These are phyloP conservation scores for Hystrix brachyura DNA, from an alignment of 2,113 vertebrate species.

Conservation along the genomic window DNA sequence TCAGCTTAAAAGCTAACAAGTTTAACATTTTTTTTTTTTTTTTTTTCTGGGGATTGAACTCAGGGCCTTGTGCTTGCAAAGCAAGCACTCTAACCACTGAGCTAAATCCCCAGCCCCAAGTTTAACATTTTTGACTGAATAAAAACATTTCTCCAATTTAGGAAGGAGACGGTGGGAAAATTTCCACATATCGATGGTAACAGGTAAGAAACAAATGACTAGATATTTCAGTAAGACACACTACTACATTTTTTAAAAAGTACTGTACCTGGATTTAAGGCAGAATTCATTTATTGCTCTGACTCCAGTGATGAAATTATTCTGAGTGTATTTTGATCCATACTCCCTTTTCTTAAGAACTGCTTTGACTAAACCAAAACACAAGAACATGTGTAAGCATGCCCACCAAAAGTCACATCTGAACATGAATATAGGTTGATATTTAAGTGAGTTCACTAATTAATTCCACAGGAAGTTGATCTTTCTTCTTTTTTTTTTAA, in stretches of 20 bases:
- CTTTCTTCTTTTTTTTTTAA: neutral
- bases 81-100: no score
- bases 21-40: neutral
- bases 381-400: conserved; percentile 26
- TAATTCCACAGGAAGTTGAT: neutral
- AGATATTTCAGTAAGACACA: neutral
- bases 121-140: conserved; percentile 51
- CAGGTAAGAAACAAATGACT: neutral
- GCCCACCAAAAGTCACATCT: neutral
- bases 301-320: conserved; percentile 99
- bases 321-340: conserved; percentile 97
- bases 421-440: conserved; percentile 34
- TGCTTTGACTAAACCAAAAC: conserved; percentile 93
- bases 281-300: conserved; percentile 99
- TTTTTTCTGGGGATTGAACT: no score
- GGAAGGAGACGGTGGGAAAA: neutral
- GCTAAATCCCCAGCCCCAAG: neutral
- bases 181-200: conserved; percentile 27
- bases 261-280: conserved; percentile 95
- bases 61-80: no score
- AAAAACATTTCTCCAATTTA: conserved; percentile 59
- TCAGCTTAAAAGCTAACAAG: conserved; percentile 25
- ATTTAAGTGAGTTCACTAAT: neutral
- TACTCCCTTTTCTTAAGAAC: conserved; percentile 99
- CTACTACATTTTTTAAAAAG: neutral